Evolutionary conservation across 2,113 vertebrate genomes (phyloP).

Genomic region (Tragulus kanchil): DNA sequence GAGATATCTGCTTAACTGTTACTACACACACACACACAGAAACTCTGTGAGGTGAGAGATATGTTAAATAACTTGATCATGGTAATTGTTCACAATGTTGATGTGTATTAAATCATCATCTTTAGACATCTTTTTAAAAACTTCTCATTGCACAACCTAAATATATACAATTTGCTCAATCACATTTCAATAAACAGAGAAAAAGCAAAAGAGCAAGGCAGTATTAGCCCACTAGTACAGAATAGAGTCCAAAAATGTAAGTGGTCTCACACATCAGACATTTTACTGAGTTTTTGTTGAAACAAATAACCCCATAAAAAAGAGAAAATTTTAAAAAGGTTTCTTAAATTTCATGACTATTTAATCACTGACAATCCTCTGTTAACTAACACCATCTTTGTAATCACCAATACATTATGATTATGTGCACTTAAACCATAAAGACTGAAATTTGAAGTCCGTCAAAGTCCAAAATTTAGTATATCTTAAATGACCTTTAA

Average conservation of each 20-base stretch:
- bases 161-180: not conserved
- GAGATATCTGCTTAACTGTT: not conserved
- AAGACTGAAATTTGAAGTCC: not conserved
- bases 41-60: not conserved
- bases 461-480: not conserved
- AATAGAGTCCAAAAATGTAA: not conserved
- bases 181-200: not conserved
- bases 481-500: not conserved
- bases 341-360: not conserved
- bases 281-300: fast-evolving
- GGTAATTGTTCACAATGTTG: not conserved
- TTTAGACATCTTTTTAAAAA: not conserved
- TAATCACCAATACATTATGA: not conserved
- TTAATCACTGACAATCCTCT: not conserved
- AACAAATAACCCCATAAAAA: not conserved
- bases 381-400: not conserved
- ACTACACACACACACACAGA: fast-evolving
- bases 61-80: not conserved
- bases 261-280: not conserved
- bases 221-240: not conserved
- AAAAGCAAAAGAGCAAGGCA: not conserved
- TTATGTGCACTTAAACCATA: not conserved
- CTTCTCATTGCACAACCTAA: not conserved
- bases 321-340: not conserved
- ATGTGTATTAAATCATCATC: not conserved